Evolutionary conservation across 2,888 invertebrate species (phyloP), one percentile per base, ranked within the genome.

Genomic region (Noctua janthina): DNA sequence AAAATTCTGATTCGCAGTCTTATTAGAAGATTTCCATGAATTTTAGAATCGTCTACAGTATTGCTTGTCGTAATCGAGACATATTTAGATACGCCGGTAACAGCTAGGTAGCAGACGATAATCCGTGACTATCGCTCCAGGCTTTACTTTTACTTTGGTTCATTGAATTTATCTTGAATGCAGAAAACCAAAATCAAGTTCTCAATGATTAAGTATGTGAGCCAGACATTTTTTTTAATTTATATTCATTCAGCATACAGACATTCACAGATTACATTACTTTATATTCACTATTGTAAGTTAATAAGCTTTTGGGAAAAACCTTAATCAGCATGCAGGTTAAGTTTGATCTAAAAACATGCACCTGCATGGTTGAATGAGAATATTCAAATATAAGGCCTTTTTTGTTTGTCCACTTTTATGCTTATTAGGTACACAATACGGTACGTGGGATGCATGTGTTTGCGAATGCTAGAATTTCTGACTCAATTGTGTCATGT

Each of bases 251-350:
- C 20, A 46, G n/a, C 46, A 56, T 49, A 66, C 66, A 46, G 46
- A 73, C 39, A 76, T 85, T 74, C 46, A 54, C 54, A 67, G 73
- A 70, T 79, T 72, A 43, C n/a, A 68, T 59, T 78, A 76, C 20
- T 83, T 84, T 56, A 68, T 69, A 87, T 77, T 73, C 82, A 80
- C 77, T 67, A 68, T 84, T 78, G 71, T 83, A 80, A 78, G 72
- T 49, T 82, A 85, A 85, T 84, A 85, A 70, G 69, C 10, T 85
- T 73, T 74, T 72, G 66, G 49, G n/a, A 17, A 74, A 54, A 79
- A 77, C 10, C 71, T 56, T 13, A 66, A 80, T 82, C 64, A 76
- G 72, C 73, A 85, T 81, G 72, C 69, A 64, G 39, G 67, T 49
- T 62, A 29, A 29, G 71, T 81, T 59, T 75, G 71, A 85, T 64